Evolutionary conservation across 37 sponge, comb jelly and placozoan species (phyloP).

Genomic region (Tethya wilhelma): DNA sequence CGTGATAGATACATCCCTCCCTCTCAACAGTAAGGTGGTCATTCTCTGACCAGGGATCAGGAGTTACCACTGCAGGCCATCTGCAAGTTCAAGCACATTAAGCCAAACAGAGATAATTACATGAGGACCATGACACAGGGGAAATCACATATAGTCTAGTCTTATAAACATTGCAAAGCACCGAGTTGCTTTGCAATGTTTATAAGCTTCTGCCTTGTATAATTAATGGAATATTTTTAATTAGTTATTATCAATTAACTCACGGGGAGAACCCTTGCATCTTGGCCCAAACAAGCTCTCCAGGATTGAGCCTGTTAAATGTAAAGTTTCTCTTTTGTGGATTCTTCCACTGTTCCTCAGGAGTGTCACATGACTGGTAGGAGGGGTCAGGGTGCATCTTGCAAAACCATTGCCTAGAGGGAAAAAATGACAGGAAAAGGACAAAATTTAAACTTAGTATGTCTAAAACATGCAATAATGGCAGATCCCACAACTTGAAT

Average conservation of each 20-base stretch:
- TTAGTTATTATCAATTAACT: conserved; percentile 5
- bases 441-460: no score
- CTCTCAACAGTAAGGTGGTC: conserved; percentile 26
- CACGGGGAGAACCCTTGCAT: conserved; percentile 59
- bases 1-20: conserved; percentile 73
- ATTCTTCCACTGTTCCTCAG: conserved; percentile 54
- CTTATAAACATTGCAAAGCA: no score
- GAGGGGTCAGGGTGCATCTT: conserved; percentile 35
- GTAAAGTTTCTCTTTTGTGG: conserved; percentile 13
- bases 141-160: no score
- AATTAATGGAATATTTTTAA: background rate
- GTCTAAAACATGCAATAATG: no score
- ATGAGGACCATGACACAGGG: background rate
- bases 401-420: conserved; percentile 20
- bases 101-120: background rate
- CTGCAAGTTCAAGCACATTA: conserved; percentile 26
- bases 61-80: conserved; percentile 76
- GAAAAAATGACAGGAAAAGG: conserved; percentile 3
- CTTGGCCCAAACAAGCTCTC: conserved; percentile 82
- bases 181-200: no score
- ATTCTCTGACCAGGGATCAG: conserved; percentile 52
- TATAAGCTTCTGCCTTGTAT: background rate
- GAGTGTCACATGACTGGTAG: conserved; percentile 53
- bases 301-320: conserved; percentile 33
- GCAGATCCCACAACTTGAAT: no score